phyloP scores from a whole-genome alignment of 2,888 invertebrate species.

The Diarsia rubi region DNA sequence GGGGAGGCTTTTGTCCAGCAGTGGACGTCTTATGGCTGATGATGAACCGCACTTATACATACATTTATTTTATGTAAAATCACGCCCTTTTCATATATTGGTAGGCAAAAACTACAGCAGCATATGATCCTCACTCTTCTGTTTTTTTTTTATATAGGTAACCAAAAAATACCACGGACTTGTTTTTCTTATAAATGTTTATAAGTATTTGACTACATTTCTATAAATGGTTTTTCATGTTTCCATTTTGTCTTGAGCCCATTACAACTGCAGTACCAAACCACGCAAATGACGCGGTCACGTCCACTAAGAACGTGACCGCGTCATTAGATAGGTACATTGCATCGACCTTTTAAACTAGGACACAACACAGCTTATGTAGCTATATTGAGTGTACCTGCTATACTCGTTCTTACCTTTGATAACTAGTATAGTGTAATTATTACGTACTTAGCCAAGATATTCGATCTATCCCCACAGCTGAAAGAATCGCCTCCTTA shows the following conservation, averaged over 20 bases:
- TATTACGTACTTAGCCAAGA: too few species aligned
- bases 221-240: neutral
- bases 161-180: neutral
- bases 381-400: neutral
- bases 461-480: neutral
- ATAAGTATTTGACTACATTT: neutral
- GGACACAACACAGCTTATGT: constrained; percentile 2
- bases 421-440: neutral
- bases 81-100: too few species aligned
- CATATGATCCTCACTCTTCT: too few species aligned
- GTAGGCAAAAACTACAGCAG: neutral
- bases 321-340: constrained; percentile 37
- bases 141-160: too few species aligned
- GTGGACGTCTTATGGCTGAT: too few species aligned
- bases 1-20: too few species aligned
- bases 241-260: neutral
- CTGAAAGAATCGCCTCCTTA: neutral
- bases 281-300: constrained; percentile 19
- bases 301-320: constrained; percentile 27
- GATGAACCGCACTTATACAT: too few species aligned
- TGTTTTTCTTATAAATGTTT: neutral
- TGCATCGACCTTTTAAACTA: constrained; percentile 20
- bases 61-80: too few species aligned
- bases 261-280: constrained; percentile 27
- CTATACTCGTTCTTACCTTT: neutral